Conservation (phyloP, 2,113 vertebrate genomes). For the Gymnarchus niloticus region DNA sequence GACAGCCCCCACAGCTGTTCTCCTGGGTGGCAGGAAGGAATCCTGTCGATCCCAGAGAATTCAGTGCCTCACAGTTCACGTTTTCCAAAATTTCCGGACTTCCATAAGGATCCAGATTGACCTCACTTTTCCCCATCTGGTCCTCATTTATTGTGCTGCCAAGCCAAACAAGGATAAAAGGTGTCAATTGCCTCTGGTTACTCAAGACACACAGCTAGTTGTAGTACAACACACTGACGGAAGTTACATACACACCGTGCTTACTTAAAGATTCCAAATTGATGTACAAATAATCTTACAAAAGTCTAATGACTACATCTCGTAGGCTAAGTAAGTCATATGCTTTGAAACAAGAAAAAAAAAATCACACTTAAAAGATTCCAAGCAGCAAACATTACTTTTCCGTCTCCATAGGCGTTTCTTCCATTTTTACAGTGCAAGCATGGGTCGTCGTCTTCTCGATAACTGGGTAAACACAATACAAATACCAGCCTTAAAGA, state of each 20-base stretch:
- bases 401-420: slow-evolving; percentile 25
- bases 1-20: slow-evolving; percentile 40
- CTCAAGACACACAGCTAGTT: neutral
- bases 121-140: neutral
- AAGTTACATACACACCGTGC: neutral
- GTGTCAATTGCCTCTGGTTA: neutral
- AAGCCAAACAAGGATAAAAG: neutral
- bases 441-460: slow-evolving; percentile 6
- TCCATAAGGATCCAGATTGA: neutral
- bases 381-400: slow-evolving; percentile 20
- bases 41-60: slow-evolving; percentile 24
- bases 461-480: slow-evolving; percentile 2
- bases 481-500: neutral
- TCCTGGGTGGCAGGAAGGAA: slow-evolving; percentile 21
- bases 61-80: slow-evolving; percentile 30
- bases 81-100: neutral
- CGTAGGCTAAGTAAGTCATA: neutral
- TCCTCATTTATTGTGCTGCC: slow-evolving; percentile 13
- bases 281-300: neutral
- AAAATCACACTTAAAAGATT: neutral
- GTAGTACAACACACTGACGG: neutral
- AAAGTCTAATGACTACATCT: neutral
- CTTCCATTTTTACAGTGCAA: neutral
- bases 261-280: neutral
- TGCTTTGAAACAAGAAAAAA: neutral